A percentile compares a stretch with the other conserved stretches of the same genome.
phyloP scores from a whole-genome alignment of 2,888 invertebrate genomes.

The Eremobia ochroleuca region DNA sequence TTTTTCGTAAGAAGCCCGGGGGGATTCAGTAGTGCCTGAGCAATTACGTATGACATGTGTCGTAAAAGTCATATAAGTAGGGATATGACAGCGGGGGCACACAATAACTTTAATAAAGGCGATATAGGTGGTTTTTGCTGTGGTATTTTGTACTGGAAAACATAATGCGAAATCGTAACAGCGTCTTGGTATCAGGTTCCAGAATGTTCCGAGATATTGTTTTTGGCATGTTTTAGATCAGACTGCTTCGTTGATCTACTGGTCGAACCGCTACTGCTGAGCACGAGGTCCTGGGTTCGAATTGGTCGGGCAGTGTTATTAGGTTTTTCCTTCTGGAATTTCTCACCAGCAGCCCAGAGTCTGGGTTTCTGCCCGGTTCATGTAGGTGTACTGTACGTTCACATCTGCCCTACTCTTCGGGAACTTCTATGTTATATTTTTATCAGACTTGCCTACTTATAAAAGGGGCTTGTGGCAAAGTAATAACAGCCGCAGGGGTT shows the following conservation, averaged over 20 bases:
- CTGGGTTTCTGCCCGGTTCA: not conserved
- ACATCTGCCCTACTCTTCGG: not conserved
- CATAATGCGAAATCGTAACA: constrained; percentile 45
- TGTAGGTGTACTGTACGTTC: not conserved
- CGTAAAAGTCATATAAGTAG: constrained; percentile 78
- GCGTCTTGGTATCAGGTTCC: not conserved
- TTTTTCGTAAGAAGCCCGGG: constrained; percentile 71
- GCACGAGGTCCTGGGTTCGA: not conserved
- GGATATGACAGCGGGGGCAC: constrained; percentile 74
- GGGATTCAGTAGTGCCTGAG: constrained; percentile 80
- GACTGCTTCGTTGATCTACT: not conserved
- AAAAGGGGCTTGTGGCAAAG: too few species aligned
- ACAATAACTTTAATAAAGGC: constrained; percentile 79
- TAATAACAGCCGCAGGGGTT: too few species aligned
- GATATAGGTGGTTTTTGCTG: constrained; percentile 64
- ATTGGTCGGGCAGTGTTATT: not conserved
- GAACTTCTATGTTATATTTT: not conserved
- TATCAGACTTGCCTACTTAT: not conserved
- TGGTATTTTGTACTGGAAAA: constrained; percentile 54
- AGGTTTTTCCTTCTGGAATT: not conserved
- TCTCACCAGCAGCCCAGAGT: not conserved
- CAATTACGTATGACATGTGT: constrained; percentile 87
- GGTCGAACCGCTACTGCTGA: not conserved
- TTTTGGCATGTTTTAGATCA: not conserved
- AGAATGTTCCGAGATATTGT: not conserved